Evolutionary conservation across 2,888 invertebrate species (phyloP), one percentile per base, ranked within the genome.

Genomic region (Dynastes maya): DNA sequence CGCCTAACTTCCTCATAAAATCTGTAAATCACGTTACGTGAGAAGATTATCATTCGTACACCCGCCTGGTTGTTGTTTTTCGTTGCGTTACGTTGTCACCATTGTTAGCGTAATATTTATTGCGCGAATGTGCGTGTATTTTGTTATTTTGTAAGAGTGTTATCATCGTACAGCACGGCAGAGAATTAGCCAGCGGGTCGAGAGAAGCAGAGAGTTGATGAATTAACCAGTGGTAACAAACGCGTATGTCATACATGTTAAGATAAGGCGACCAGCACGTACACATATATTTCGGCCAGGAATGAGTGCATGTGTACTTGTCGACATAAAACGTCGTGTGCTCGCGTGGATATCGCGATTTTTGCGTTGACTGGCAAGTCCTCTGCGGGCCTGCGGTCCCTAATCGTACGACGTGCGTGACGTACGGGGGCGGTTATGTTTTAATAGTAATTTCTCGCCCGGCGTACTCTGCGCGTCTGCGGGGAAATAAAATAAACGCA

Each of bases 151-250:
- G n/a, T 32, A 32, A 32, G 27, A 4, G 64, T 32, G 70, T 70
- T 70, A 70, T 70, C 70, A 70, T 32, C 53, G 32, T 55, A 3
- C 51, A 16, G 29, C 70, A 70, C 70, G 53, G 27, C 70, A 53
- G 53, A 70, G 53, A 70, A 70, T 70, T 53, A 70, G 70, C 70
- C 70, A 45, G 45, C 51, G 8, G 29, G 55, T 22, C 22, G 55
- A 2, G 9, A 45, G 45, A 32, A 32, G 3, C 32, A 32, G 32
- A 11, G 45, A 55, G 70, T 70, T 70, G 70, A 70, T 70, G 70
- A 70, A 53, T 70, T 70, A 70, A 70, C 70, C 70, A 70, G 70
- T 29, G 37, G 64, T 64, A 64, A 64, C 64, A 70, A 70, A 70
- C 70, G 70, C 53, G 37, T 70, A 53, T 53, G 70, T 70, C 70